Evolutionary conservation across 1,140 invertebrate species (phyloP).

Genomic region (Brachionus paranguensis): DNA sequence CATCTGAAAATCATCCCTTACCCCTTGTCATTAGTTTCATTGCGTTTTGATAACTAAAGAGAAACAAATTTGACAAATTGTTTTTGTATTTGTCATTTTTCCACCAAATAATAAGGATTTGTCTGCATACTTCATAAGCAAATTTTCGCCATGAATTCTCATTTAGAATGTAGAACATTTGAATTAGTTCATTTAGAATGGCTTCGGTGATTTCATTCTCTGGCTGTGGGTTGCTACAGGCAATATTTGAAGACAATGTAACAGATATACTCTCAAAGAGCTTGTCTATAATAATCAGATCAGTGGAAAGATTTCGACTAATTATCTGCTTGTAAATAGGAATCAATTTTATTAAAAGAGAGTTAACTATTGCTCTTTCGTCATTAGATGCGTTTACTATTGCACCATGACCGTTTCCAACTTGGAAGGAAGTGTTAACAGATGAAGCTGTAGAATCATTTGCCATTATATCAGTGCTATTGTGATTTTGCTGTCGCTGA

Average conservation of each 20-base stretch:
- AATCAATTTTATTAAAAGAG: slow-evolving; percentile 35
- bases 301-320: slow-evolving; percentile 16
- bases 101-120: slow-evolving; percentile 39
- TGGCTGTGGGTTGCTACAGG: not conserved
- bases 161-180: slow-evolving; percentile 38
- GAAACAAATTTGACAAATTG: not conserved
- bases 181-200: slow-evolving; percentile 18
- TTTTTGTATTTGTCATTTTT: slow-evolving; percentile 19
- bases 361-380: slow-evolving; percentile 27
- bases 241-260: slow-evolving; percentile 25
- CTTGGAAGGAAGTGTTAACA: slow-evolving; percentile 10
- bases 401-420: not conserved
- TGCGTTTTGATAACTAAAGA: not conserved
- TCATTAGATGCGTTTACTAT: slow-evolving; percentile 5
- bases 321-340: slow-evolving; percentile 38
- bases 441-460: slow-evolving; percentile 22
- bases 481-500: slow-evolving; percentile 27
- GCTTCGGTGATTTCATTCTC: slow-evolving; percentile 8
- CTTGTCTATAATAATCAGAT: slow-evolving; percentile 35
- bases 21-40: slow-evolving; percentile 31
- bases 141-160: slow-evolving; percentile 29
- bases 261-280: slow-evolving; percentile 37
- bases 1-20: not conserved
- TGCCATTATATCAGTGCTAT: not conserved
- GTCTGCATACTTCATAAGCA: slow-evolving; percentile 34